Percentiles rank a stretch among this genome's conserved stretches.
Evolutionary conservation across 2,113 vertebrate genomes (phyloP).

Genomic region (Andinoacara biseriatus): DNA sequence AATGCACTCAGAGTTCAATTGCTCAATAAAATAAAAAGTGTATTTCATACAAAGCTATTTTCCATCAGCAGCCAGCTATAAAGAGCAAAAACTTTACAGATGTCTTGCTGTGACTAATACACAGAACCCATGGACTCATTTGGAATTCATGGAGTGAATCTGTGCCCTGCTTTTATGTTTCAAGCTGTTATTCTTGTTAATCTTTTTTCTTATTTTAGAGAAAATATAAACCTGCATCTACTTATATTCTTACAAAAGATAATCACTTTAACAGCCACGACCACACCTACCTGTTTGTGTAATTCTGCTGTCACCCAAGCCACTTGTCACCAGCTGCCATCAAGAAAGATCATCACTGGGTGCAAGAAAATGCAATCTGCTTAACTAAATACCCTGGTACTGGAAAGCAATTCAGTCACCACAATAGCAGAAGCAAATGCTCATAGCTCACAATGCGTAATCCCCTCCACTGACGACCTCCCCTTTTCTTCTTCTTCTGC

Average conservation of each 20-base stretch:
- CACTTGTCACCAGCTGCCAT: slow-evolving; percentile 47
- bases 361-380: slow-evolving; percentile 63
- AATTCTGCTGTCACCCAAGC: slow-evolving; percentile 33
- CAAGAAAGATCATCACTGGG: slow-evolving; percentile 42
- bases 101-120: slow-evolving; percentile 14
- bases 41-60: not conserved
- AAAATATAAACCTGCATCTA: slow-evolving; percentile 16
- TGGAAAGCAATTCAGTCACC: slow-evolving; percentile 52
- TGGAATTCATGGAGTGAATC: slow-evolving; percentile 12
- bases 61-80: not conserved
- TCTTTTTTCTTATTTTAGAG: not conserved
- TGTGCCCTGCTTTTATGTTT: slow-evolving; percentile 4
- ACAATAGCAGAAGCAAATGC: slow-evolving; percentile 53
- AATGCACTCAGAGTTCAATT: not conserved
- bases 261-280: not conserved
- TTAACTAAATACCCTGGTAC: slow-evolving; percentile 65
- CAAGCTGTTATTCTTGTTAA: not conserved
- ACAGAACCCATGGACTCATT: not conserved
- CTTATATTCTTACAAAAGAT: slow-evolving; percentile 15
- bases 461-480: slow-evolving; percentile 66
- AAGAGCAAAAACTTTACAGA: slow-evolving; percentile 8
- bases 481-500: slow-evolving; percentile 75
- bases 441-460: slow-evolving; percentile 64
- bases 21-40: not conserved
- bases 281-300: slow-evolving; percentile 71